Base-by-base conservation (phyloP, 1,140 invertebrate genomes). In the Phortica variegata region DNA sequence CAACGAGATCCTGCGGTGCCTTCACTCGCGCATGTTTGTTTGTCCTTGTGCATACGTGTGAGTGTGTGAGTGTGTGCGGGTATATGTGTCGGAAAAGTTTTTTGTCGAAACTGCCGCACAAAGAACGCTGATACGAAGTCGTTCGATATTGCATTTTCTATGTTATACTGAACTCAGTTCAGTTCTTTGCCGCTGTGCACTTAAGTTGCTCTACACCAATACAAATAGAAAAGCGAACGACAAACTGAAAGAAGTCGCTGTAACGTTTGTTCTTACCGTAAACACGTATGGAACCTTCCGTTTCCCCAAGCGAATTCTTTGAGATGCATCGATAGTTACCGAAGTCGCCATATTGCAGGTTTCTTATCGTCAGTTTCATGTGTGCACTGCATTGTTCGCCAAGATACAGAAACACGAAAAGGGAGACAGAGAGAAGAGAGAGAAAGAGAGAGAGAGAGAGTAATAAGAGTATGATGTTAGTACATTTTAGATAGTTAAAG, bases 301-400 rank as follows among this genome's bases (percentile, higher is more conserved):
- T 95, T 75, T 91, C 91, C 44, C 93, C 93, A n/a, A 96, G 82
- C 9, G 88, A 90, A 79, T 96, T 97, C 78, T 93, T 93, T 45
- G 91, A 90, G 73, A 92, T 89, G 78, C 90, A 93, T 63, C 87
- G 80, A 78, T 92, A 93, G 76, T 85, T 90, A 49, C 90, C 89
- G 68, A 90, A 91, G 77, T 91, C 89, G 34, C 81, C 84, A 26
- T 81, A 75, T 61, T 87, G 84, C 29, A 93, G 80, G 75, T 88
- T 89, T 58, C 85, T 83, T 52, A 94, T 87, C 40, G 88, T 91
- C 52, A 94, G 79, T 70, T 85, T 88, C 90, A 94, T 93, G 76
- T 89, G 85, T 13, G 89, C 86, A 71, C 86, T 86, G 73, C n/a
- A n/a, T n/a, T n/a, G n/a, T n/a, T n/a, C 48, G 38, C 6, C 13